A percentile compares a stretch with the other conserved stretches of the same genome.
phyloP scores from a whole-genome alignment of 2,113 vertebrate genomes.

The Arvicanthis niloticus region DNA sequence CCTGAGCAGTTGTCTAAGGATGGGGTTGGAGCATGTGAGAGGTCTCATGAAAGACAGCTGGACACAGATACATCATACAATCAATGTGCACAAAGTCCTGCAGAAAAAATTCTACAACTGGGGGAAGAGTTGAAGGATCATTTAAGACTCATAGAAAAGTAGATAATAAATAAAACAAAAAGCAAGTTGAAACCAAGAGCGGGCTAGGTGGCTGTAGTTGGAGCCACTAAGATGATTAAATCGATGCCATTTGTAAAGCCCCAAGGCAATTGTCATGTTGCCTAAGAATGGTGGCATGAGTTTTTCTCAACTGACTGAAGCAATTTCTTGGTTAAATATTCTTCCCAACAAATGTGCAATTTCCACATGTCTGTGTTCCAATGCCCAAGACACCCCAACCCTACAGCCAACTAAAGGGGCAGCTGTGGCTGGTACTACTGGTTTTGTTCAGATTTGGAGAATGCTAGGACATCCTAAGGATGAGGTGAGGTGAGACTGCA shows the following conservation, averaged over 20 bases:
- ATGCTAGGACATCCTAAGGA: background rate
- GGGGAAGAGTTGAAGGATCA: background rate
- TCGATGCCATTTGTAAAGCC: background rate
- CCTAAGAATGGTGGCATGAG: constrained; percentile 3
- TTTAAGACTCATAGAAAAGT: background rate
- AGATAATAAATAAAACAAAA: background rate
- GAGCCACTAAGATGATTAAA: constrained; percentile 16
- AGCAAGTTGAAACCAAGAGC: background rate
- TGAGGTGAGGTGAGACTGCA: background rate
- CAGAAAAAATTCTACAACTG: background rate
- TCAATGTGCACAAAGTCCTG: rapidly evolving
- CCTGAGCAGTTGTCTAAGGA: background rate
- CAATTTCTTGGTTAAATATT: constrained; percentile 63
- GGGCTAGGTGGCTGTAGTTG: background rate
- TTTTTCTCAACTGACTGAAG: constrained; percentile 49
- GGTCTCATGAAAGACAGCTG: background rate
- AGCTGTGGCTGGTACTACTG: background rate
- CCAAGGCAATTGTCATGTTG: background rate
- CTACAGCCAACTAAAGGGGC: background rate
- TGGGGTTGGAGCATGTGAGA: rapidly evolving
- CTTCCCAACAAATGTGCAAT: constrained; percentile 57
- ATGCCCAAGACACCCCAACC: background rate
- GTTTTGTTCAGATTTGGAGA: background rate
- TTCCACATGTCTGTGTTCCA: constrained; percentile 59
- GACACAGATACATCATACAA: rapidly evolving